phyloP scores from a whole-genome alignment of 2,888 invertebrate species.

The Linnaemya vulpina region DNA sequence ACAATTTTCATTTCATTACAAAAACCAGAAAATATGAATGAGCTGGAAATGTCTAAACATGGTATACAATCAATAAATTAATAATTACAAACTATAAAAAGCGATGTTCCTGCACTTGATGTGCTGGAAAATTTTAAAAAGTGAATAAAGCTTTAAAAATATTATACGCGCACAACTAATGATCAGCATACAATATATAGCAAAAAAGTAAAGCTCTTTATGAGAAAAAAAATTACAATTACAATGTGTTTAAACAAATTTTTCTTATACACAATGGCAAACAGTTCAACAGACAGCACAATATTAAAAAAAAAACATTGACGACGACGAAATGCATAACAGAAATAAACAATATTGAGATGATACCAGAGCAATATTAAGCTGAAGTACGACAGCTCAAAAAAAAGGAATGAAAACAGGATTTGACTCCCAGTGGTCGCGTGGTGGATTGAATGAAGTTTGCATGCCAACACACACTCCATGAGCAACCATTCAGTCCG shows the following conservation, averaged over 20 bases:
- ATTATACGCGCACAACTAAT: constrained; percentile 31
- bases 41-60: constrained; percentile 71
- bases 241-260: constrained; percentile 72
- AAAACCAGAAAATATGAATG: constrained; percentile 38
- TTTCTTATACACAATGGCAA: constrained; percentile 56
- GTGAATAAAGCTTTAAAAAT: constrained; percentile 36
- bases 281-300: constrained; percentile 30
- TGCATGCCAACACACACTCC: constrained; percentile 65
- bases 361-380: constrained; percentile 58
- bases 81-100: constrained; percentile 73
- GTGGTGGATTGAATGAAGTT: constrained; percentile 70
- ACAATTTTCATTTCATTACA: constrained; percentile 16
- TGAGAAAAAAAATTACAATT: constrained; percentile 68
- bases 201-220: constrained; percentile 29
- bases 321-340: constrained; percentile 35
- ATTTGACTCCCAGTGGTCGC: constrained; percentile 75
- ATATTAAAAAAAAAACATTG: constrained; percentile 22
- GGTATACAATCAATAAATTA: constrained; percentile 74
- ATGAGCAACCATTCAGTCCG: constrained; percentile 39
- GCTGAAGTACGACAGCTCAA: constrained; percentile 29
- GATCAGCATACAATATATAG: constrained; percentile 47
- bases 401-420: constrained; percentile 69
- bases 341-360: constrained; percentile 60
- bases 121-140: constrained; percentile 18
- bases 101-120: constrained; percentile 60